phyloP scores from a whole-genome alignment of 2,797 vertebrate genomes.

The Liasis olivaceus region DNA sequence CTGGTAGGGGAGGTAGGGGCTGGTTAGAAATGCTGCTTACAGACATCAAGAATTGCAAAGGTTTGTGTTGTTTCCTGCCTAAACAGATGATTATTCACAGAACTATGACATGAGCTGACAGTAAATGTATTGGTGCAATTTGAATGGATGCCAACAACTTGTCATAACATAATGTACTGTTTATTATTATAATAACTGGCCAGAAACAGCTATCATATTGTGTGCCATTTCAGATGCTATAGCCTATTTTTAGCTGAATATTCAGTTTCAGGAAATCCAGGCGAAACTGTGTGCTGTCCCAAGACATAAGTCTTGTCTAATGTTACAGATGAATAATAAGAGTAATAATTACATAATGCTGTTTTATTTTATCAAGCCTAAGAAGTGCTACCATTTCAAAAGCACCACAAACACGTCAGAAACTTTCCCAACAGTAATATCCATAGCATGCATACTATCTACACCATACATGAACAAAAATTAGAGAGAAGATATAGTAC shows the following conservation, averaged over 20 bases:
- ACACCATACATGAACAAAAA: constrained; percentile 10
- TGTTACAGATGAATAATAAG: constrained; percentile 36
- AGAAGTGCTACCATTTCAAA: constrained; percentile 50
- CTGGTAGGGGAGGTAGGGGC: neutral
- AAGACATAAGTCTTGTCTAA: constrained; percentile 45
- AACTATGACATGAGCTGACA: constrained; percentile 14
- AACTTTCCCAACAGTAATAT: constrained; percentile 14
- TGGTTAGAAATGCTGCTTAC: neutral
- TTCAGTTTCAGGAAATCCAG: constrained; percentile 53
- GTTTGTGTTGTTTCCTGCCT: neutral
- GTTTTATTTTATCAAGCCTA: constrained; percentile 46
- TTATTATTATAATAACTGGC: constrained; percentile 15
- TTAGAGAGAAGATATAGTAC: neutral
- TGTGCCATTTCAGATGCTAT: constrained; percentile 45
- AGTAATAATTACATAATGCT: constrained; percentile 40
- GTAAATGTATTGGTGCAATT: constrained; percentile 23
- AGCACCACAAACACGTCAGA: constrained; percentile 33
- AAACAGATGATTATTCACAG: neutral
- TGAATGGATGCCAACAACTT: constrained; percentile 19
- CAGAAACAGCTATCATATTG: constrained; percentile 39
- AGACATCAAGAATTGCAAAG: constrained; percentile 17
- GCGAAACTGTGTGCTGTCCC: constrained; percentile 52
- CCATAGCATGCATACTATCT: constrained; percentile 23
- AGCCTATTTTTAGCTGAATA: constrained; percentile 41
- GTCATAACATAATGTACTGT: constrained; percentile 14